A percentile compares a stretch with the other conserved stretches of the same genome.
phyloP scores from a whole-genome alignment of 2,888 invertebrate species.

The Halictus ligatus region DNA sequence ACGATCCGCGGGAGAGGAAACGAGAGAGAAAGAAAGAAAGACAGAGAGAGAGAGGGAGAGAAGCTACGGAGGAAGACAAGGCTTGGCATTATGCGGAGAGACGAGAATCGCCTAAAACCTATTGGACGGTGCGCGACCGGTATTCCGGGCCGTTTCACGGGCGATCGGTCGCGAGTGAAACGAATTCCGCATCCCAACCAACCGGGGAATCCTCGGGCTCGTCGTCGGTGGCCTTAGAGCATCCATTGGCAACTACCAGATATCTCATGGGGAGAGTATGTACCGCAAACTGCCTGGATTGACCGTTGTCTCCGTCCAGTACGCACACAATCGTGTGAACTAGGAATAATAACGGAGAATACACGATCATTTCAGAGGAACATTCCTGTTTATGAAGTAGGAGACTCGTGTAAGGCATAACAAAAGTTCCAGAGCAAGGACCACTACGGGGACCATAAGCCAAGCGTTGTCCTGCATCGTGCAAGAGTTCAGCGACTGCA shows the following conservation, averaged over 20 bases:
- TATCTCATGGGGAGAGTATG: background rate
- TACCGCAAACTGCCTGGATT: background rate
- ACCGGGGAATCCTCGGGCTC: conserved; percentile 20
- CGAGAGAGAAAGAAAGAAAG: background rate
- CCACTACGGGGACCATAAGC: too few species aligned
- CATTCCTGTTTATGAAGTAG: too few species aligned
- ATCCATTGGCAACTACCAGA: background rate
- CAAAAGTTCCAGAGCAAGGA: too few species aligned
- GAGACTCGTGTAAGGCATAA: too few species aligned
- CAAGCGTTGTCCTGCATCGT: too few species aligned
- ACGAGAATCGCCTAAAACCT: conserved; percentile 32
- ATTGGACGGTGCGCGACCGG: background rate
- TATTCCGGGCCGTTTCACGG: conserved; percentile 7
- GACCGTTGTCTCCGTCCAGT: background rate
- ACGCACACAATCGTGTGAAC: background rate
- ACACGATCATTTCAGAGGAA: background rate
- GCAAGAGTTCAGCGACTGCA: too few species aligned
- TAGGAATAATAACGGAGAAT: background rate
- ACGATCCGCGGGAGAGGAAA: conserved; percentile 44
- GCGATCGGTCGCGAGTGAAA: background rate
- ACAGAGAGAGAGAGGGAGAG: background rate
- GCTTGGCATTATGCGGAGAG: conserved; percentile 33
- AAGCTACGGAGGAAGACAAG: conserved; percentile 24
- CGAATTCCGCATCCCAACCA: conserved; percentile 14
- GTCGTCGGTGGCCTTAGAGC: conserved; percentile 31